Conservation (phyloP, 2,113 vertebrate genomes). For the Colinus virginianus region DNA sequence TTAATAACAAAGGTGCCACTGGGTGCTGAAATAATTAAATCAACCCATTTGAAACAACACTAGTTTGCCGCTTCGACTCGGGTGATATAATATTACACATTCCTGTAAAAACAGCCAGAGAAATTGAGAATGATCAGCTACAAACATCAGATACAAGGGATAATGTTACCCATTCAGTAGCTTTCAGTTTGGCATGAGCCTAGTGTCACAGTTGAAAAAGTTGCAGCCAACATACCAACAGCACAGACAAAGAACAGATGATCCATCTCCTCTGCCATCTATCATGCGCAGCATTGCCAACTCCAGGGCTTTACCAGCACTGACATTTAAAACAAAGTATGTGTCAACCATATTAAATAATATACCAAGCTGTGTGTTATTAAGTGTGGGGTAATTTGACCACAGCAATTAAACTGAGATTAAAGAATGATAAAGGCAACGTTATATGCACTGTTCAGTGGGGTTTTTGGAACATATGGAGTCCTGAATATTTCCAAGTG, state of each 20-base stretch:
- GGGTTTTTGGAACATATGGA: slow-evolving; percentile 79
- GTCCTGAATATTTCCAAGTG: slow-evolving; percentile 76
- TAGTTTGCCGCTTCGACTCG: background rate
- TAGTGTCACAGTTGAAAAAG: slow-evolving; percentile 66
- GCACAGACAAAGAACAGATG: slow-evolving; percentile 86
- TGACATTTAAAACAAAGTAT: slow-evolving; percentile 89
- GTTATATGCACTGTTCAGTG: slow-evolving; percentile 74
- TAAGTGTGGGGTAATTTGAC: slow-evolving; percentile 92
- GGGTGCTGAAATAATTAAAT: slow-evolving; percentile 74
- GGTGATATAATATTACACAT: slow-evolving; percentile 45
- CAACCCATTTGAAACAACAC: slow-evolving; percentile 53
- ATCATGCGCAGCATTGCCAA: slow-evolving; percentile 85
- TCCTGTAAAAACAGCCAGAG: slow-evolving; percentile 4
- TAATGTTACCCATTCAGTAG: slow-evolving; percentile 73
- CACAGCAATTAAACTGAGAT: slow-evolving; percentile 96
- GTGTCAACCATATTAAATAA: slow-evolving; percentile 89
- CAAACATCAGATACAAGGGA: slow-evolving; percentile 49
- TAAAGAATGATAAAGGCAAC: slow-evolving; percentile 84
- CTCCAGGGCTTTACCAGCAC: slow-evolving; percentile 77
- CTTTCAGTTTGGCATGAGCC: slow-evolving; percentile 75
- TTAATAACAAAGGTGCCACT: slow-evolving; percentile 73
- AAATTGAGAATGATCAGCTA: slow-evolving; percentile 36
- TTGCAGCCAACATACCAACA: slow-evolving; percentile 78
- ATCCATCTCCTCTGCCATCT: slow-evolving; percentile 82
- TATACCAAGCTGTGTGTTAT: slow-evolving; percentile 95